These are phyloP conservation scores for Hylia prasina DNA, from an alignment of 2,113 vertebrate species.

Conservation along the genomic window DNA sequence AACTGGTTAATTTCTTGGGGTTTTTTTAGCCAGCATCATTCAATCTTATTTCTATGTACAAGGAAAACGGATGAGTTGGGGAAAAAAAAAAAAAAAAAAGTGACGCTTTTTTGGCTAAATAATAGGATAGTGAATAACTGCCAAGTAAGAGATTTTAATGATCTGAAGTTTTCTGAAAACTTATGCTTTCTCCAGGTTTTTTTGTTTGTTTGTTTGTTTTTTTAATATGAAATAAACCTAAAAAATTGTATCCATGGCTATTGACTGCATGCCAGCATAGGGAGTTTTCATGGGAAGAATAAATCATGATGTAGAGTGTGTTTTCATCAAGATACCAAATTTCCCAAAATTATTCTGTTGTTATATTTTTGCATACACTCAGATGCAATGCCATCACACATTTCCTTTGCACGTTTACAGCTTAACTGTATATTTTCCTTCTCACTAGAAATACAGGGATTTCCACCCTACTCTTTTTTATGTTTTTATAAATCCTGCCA, in stretches of 20 bases:
- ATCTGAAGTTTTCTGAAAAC: not conserved
- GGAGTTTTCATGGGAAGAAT: not conserved
- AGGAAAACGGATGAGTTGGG: not conserved
- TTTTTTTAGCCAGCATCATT: not conserved
- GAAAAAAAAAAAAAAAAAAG: not conserved
- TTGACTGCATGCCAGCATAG: not conserved
- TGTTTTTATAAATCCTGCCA: not conserved
- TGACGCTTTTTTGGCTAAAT: not conserved
- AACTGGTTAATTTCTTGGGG: not conserved
- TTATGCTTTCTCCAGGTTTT: not conserved
- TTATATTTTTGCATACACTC: not conserved
- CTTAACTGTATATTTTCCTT: not conserved
- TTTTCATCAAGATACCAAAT: not conserved
- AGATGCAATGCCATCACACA: not conserved
- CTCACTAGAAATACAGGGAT: not conserved
- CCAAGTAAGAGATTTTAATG: not conserved
- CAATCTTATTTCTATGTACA: not conserved
- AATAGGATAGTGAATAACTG: not conserved
- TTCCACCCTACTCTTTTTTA: not conserved
- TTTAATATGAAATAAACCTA: not conserved
- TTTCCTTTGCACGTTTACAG: not conserved
- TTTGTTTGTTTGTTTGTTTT: too few relatives aligned
- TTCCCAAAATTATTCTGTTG: not conserved
- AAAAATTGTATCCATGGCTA: not conserved
- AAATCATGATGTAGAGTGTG: not conserved